Percentiles rank a stretch among this genome's conserved stretches.
Conservation (phyloP, 2,888 invertebrate genomes). For the Hylaea fasciaria region DNA sequence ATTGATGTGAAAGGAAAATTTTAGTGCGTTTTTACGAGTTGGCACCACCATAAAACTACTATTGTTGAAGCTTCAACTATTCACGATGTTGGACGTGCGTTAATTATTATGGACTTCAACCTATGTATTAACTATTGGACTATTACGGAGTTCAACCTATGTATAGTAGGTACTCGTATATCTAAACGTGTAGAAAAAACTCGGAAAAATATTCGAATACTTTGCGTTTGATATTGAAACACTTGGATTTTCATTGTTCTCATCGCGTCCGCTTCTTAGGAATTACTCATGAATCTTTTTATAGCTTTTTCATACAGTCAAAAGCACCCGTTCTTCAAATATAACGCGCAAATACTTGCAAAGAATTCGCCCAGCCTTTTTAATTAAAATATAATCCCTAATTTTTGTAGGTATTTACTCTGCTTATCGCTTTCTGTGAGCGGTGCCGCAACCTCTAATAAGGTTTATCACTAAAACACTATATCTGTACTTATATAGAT, state of each 20-base stretch:
- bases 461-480: constrained; percentile 23
- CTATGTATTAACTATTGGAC: too few relatives aligned
- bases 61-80: constrained; percentile 16
- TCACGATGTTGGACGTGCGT: background rate
- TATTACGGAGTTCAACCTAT: too few relatives aligned
- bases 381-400: constrained; percentile 2
- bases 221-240: constrained; percentile 16
- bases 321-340: constrained; percentile 6
- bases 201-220: background rate
- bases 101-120: constrained; percentile 4
- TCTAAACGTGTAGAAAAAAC: background rate
- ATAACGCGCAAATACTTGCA: constrained; percentile 4
- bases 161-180: too few relatives aligned
- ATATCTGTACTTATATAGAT: constrained; percentile 19
- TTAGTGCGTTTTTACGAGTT: constrained; percentile 21
- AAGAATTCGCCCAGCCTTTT: background rate
- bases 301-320: constrained; percentile 4
- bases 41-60: constrained; percentile 19
- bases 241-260: constrained; percentile 29
- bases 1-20: constrained; percentile 24
- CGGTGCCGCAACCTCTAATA: constrained; percentile 24
- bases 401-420: constrained; percentile 14
- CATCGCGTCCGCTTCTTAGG: constrained; percentile 29
- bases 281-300: constrained; percentile 17
- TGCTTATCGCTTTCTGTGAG: constrained; percentile 12